Base-by-base conservation (phyloP, 2,888 invertebrate species). In the Rhagophthalmus giganteus region DNA sequence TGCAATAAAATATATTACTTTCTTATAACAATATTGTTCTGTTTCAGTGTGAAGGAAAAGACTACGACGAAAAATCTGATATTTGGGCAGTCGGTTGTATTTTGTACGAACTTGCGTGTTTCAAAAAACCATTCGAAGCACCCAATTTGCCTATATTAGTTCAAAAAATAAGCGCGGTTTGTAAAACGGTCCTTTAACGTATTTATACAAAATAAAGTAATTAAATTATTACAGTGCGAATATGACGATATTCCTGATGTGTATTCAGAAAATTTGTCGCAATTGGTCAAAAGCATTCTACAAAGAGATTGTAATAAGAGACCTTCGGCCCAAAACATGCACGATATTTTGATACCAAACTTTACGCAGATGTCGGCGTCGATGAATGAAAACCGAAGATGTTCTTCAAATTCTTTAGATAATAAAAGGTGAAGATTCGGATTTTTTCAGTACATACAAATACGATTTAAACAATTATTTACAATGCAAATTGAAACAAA, bases 1-100 rank as follows among this genome's bases (percentile, higher is more conserved):
- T n/a, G n/a, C n/a, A n/a, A n/a, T n/a, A n/a, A n/a, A n/a, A n/a
- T n/a, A n/a, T n/a, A n/a, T n/a, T n/a, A n/a, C n/a, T n/a, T n/a
- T n/a, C n/a, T n/a, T n/a, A n/a, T n/a, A n/a, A n/a, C n/a, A n/a
- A n/a, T n/a, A n/a, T n/a, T n/a, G n/a, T n/a, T n/a, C n/a, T 4
- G 3, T 69, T 73, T 54, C 65, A 86, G 86, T 88, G 87, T 69
- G 86, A 87, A 72, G 87, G 87, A 2, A 84, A 85, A 64, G 80
- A 84, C 33, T 88, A 88, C 67, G 84, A 87, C 68, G 82, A 85
- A 64, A 88, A 88, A 69, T 86, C 86, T 24, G 88, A 88, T 67
- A 83, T 88, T 57, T 89, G 88, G 88, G 86, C 88, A 0, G 70
- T 88, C 45, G 87, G 87, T 8, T 89, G 88, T 69, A 85, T 88